A percentile compares a stretch with the other conserved stretches of the same genome.
Conservation (phyloP, 2,113 vertebrate species). For the Callocephalon fimbriatum region DNA sequence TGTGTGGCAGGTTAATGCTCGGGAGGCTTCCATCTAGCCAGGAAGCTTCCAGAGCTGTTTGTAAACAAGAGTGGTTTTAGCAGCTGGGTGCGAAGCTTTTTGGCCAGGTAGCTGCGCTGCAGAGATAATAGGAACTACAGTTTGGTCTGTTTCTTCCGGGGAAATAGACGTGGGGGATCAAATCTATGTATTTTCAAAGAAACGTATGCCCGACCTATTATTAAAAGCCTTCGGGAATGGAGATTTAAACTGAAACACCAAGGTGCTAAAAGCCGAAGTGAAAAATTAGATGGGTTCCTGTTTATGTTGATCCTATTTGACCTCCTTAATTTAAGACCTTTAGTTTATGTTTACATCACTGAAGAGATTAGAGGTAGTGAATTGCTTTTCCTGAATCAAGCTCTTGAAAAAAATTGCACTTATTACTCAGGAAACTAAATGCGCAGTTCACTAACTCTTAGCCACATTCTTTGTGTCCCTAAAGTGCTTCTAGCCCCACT, state of each 20-base stretch:
- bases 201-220: rapidly evolving
- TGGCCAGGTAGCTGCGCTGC: background rate
- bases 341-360: background rate
- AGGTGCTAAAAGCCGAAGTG: background rate
- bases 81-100: rapidly evolving
- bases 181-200: background rate
- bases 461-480: background rate
- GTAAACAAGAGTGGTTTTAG: background rate
- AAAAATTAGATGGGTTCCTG: background rate
- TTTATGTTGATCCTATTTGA: background rate
- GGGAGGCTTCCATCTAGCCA: rapidly evolving
- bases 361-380: background rate
- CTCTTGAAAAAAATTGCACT: background rate
- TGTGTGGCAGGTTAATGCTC: background rate
- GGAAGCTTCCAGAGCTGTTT: background rate
- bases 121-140: rapidly evolving
- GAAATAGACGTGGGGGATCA: background rate
- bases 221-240: background rate
- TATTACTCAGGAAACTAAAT: background rate
- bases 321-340: background rate
- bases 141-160: background rate
- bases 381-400: background rate
- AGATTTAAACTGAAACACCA: background rate
- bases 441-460: background rate
- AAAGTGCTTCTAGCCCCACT: background rate